A percentile compares a stretch with the other conserved stretches of the same genome.
phyloP scores from a whole-genome alignment of 1,140 invertebrate genomes.

The Cepaea nemoralis region DNA sequence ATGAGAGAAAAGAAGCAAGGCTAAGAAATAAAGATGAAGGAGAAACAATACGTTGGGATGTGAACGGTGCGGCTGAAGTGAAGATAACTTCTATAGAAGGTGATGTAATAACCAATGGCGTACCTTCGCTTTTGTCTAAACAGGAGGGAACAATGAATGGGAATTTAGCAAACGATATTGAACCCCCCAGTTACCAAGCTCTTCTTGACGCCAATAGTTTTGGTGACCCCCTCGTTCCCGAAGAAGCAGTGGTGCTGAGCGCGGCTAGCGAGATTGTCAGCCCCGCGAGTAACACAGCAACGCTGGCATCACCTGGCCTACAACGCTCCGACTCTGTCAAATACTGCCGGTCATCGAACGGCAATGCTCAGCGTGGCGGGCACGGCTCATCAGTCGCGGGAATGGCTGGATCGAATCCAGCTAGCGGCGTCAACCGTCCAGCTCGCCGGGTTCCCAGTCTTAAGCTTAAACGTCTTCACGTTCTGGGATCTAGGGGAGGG shows the following conservation, averaged over 20 bases:
- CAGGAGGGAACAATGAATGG: not conserved
- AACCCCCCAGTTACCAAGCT: not conserved
- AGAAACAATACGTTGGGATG: not conserved
- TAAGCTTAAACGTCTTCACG: conserved; percentile 65
- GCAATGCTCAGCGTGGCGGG: conserved; percentile 76
- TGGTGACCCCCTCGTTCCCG: conserved; percentile 49
- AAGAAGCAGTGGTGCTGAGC: conserved; percentile 85
- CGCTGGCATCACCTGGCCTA: conserved; percentile 57
- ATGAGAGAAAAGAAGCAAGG: not conserved
- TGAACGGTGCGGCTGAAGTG: not conserved
- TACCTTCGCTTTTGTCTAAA: not conserved
- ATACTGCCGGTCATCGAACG: conserved; percentile 60
- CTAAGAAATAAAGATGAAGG: not conserved
- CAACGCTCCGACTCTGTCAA: conserved; percentile 67
- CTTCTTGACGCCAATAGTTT: conserved; percentile 72
- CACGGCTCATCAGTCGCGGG: conserved; percentile 41
- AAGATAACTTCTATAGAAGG: not conserved
- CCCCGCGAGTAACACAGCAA: conserved; percentile 38
- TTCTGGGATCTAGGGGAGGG: conserved; percentile 44
- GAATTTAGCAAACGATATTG: not conserved
- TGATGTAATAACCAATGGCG: not conserved
- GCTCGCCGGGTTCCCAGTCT: conserved; percentile 63
- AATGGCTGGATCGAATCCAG: conserved; percentile 34
- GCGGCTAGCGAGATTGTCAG: conserved; percentile 71
- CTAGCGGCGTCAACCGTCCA: conserved; percentile 47